Conservation (phyloP, 2,113 vertebrate genomes). For the Phalacrocorax brasilianus region DNA sequence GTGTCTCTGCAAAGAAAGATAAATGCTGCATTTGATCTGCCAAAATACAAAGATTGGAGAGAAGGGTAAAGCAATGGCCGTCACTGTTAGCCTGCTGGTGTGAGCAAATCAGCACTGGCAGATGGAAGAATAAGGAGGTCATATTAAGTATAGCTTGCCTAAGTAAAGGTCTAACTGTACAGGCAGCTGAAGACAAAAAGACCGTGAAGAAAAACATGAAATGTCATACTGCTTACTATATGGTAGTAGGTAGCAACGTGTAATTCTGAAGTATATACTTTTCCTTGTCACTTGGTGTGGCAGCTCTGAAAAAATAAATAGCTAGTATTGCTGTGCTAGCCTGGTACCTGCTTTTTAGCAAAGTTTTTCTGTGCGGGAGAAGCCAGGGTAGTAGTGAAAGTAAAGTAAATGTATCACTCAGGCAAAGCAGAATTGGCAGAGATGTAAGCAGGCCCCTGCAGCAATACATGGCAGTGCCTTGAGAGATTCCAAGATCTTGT, state of each 20-base stretch:
- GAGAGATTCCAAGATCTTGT: neutral
- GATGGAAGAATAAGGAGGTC: neutral
- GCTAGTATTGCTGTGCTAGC: neutral
- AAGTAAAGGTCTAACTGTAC: neutral
- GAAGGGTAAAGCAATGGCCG: neutral
- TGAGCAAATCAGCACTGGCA: neutral
- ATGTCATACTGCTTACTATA: neutral
- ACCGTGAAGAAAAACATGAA: neutral
- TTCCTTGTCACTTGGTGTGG: neutral
- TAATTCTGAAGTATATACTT: neutral
- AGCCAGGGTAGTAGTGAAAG: neutral
- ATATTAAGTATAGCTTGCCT: neutral
- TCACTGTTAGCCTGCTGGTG: neutral
- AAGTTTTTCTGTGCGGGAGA: neutral
- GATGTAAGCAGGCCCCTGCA: neutral
- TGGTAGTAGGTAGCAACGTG: neutral
- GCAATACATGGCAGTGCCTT: neutral
- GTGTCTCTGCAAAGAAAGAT: neutral
- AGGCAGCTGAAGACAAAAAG: neutral
- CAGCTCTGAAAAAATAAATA: neutral
- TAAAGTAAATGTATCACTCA: neutral
- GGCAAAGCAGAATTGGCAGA: neutral
- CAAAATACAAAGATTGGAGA: neutral
- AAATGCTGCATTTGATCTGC: neutral
- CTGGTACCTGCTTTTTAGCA: neutral